Conservation (phyloP, 2,113 vertebrate species). For the Otolemur garnettii region DNA sequence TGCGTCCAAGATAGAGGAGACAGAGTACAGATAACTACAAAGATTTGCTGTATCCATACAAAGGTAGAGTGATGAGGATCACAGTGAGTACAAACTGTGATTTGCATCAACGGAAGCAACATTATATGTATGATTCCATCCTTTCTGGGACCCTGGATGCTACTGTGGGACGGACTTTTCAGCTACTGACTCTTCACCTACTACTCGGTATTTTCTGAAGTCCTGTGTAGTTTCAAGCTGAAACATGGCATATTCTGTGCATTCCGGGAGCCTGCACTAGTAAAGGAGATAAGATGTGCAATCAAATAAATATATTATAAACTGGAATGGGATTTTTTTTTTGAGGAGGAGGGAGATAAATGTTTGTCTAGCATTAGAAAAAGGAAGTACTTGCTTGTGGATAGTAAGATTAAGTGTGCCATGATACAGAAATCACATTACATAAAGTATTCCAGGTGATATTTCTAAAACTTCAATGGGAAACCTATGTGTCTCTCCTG, state of each 20-base stretch:
- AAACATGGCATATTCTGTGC: background rate
- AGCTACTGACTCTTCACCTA: background rate
- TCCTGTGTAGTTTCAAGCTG: background rate
- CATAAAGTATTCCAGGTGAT: background rate
- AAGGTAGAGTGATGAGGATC: background rate
- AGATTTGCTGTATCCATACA: background rate
- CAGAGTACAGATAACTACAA: background rate
- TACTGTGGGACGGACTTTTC: slow-evolving; percentile 26
- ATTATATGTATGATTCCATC: background rate
- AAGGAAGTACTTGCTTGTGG: background rate
- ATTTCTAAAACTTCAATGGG: background rate
- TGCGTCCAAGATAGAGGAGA: slow-evolving; percentile 53
- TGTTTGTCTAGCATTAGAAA: background rate
- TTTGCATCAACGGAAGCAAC: background rate
- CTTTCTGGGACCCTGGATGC: background rate
- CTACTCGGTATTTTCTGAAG: slow-evolving; percentile 22
- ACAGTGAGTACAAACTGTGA: background rate
- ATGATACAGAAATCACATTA: background rate
- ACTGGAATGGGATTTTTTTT: background rate
- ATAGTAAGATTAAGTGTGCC: background rate
- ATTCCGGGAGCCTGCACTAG: background rate
- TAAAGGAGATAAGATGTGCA: background rate
- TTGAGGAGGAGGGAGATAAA: background rate
- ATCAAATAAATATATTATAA: slow-evolving; percentile 9
- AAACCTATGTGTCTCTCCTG: background rate